phyloP scores from a whole-genome alignment of 1,140 invertebrate genomes.

The Pseudobourletiella spinata region DNA sequence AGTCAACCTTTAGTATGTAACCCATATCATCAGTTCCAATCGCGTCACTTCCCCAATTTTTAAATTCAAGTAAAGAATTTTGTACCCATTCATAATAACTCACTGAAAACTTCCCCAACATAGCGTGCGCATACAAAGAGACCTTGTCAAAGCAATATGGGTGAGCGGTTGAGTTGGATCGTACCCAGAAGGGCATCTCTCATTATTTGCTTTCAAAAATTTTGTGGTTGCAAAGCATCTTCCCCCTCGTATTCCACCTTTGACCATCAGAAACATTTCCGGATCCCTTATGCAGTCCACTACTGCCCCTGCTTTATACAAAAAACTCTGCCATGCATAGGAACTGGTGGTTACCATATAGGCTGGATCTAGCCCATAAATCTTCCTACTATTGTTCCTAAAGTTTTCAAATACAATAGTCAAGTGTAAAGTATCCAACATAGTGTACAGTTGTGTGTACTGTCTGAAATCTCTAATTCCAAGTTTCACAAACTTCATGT shows the following conservation, averaged over 20 bases:
- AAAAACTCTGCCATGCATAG: background rate
- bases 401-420: background rate
- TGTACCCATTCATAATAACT: background rate
- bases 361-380: background rate
- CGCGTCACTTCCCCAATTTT: background rate
- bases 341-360: background rate
- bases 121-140: background rate
- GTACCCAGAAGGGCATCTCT: background rate
- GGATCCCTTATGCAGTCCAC: background rate
- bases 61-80: background rate
- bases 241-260: background rate
- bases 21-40: background rate
- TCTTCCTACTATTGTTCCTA: background rate
- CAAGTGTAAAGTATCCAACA: background rate
- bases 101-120: background rate
- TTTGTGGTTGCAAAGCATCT: background rate
- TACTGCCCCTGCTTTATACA: background rate
- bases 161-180: background rate
- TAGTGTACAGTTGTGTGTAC: background rate
- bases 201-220: background rate
- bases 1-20: background rate
- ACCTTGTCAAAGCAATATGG: background rate
- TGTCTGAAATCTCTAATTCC: background rate
- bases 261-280: background rate
- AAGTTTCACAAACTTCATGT: background rate